phyloP scores from a whole-genome alignment of 1,140 invertebrate genomes.

The Phymastichus coffea region DNA sequence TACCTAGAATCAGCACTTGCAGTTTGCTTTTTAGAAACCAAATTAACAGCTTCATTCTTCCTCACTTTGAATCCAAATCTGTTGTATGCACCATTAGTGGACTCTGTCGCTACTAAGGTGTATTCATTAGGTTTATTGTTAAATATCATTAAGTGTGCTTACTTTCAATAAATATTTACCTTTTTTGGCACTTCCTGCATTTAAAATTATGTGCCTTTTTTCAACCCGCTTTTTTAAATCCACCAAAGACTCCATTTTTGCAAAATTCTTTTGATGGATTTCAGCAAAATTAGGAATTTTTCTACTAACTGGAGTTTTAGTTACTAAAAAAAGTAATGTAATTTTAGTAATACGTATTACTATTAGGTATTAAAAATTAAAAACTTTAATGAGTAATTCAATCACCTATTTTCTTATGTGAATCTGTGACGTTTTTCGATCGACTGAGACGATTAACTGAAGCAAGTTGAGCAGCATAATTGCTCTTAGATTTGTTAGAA shows the following conservation, averaged over 20 bases:
- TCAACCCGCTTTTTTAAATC: constrained; percentile 59
- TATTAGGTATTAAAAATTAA: background rate
- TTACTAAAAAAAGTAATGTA: constrained; percentile 25
- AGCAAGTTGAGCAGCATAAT: constrained; percentile 23
- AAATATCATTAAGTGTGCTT: too few species aligned
- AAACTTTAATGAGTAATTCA: too few species aligned
- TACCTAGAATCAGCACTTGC: constrained; percentile 22
- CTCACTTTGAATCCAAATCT: constrained; percentile 53
- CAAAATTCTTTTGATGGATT: constrained; percentile 64
- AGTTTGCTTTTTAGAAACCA: constrained; percentile 30
- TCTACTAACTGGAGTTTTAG: constrained; percentile 40
- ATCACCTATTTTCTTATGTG: constrained; percentile 31
- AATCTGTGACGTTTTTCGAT: constrained; percentile 22
- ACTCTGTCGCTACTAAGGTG: constrained; percentile 14
- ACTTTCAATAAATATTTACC: constrained; percentile 29
- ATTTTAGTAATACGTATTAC: background rate
- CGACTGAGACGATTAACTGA: constrained; percentile 32
- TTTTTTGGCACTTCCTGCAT: constrained; percentile 25
- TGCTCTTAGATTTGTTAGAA: constrained; percentile 12
- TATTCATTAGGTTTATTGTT: constrained; percentile 1
- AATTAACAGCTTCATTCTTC: constrained; percentile 37
- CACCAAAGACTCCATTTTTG: constrained; percentile 64
- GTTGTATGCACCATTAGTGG: constrained; percentile 41
- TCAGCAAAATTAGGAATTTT: constrained; percentile 66
- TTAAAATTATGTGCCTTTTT: constrained; percentile 41